Evolutionary conservation across 2,797 vertebrate species (phyloP), one percentile per base, ranked within the genome.

Genomic region (Pristis pectinata): DNA sequence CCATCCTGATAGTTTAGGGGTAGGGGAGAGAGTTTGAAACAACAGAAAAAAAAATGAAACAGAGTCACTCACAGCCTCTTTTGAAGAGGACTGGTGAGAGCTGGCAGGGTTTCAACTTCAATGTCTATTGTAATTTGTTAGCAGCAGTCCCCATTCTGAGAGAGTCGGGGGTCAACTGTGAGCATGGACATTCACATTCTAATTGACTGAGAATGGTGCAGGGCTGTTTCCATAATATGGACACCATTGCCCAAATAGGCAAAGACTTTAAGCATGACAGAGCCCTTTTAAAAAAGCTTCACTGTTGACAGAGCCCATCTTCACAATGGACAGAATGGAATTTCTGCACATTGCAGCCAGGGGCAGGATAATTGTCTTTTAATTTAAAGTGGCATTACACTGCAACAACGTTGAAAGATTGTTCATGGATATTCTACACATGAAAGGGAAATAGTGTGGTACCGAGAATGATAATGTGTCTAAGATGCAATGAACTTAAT

Each of bases 21-120:
- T 27, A 34, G 92, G 64, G 64, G 27, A 76, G 92, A 44, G 27
- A 9, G 70, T 7, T 34, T 44, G 92, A 24, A 74, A 76, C 70
- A 74, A 94, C 44, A 53, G 61, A n/a, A 24, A 15, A 72, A n/a
- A 94, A 74, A 93, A 72, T 94, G 92, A 9, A 94, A 94, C 72
- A 13, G 92, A 94, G 92, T 10, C 64, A 34, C 64, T 74, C 30
- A 44, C 27, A 17, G 72, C 15, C 44, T 34, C 92, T 94, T 93
- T 94, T 94, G 67, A 94, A 53, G 92, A 13, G 92, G 37, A 19
- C 70, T 49, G 70, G 92, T 74, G 92, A 94, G 92, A 53, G 67
- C 92, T 94, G 92, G 92, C 92, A 94, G 44, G 70, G 27, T 76
- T 94, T 94, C 67, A 94, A 44, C 49, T 67, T 49, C 70, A 22